Percentiles rank a stretch among this genome's conserved stretches.
phyloP scores from a whole-genome alignment of 2,888 invertebrate species.

The Metopia argyrocephala region DNA sequence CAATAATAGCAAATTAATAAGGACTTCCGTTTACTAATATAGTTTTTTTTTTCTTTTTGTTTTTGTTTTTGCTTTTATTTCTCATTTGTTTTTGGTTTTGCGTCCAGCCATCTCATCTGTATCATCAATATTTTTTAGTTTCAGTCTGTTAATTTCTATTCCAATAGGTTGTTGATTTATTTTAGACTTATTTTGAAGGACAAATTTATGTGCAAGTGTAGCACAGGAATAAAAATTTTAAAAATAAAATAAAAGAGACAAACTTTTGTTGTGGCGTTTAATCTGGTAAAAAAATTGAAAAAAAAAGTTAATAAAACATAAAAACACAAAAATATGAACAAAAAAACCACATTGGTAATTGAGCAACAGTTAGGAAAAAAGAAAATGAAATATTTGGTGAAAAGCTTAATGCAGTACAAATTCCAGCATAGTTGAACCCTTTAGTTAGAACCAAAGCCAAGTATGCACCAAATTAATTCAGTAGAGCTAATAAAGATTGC shows the following conservation, averaged over 20 bases:
- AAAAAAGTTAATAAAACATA: too few species aligned
- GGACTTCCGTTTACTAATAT: conserved; percentile 70
- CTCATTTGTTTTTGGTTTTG: conserved; percentile 36
- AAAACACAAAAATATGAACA: too few species aligned
- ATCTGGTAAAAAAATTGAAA: too few species aligned
- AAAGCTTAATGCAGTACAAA: too few species aligned
- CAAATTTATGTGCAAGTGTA: conserved; percentile 16
- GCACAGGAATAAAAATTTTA: neutral
- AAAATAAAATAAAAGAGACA: neutral
- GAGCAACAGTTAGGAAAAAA: too few species aligned
- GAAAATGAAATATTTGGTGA: too few species aligned
- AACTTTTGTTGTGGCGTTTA: too few species aligned
- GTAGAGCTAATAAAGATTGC: too few species aligned
- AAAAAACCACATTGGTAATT: too few species aligned
- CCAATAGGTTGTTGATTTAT: conserved; percentile 50
- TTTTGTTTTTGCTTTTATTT: neutral
- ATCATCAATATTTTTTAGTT: conserved; percentile 39
- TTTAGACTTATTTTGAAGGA: conserved; percentile 46
- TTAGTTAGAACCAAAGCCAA: too few species aligned
- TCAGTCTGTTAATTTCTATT: conserved; percentile 34
- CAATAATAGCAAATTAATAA: conserved; percentile 77
- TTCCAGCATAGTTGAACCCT: too few species aligned
- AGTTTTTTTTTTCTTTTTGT: conserved; percentile 17
- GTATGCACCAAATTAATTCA: too few species aligned
- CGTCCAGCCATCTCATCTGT: conserved; percentile 11